Base-by-base conservation (phyloP, 2,888 invertebrate genomes). In the Aporophyla nigra region DNA sequence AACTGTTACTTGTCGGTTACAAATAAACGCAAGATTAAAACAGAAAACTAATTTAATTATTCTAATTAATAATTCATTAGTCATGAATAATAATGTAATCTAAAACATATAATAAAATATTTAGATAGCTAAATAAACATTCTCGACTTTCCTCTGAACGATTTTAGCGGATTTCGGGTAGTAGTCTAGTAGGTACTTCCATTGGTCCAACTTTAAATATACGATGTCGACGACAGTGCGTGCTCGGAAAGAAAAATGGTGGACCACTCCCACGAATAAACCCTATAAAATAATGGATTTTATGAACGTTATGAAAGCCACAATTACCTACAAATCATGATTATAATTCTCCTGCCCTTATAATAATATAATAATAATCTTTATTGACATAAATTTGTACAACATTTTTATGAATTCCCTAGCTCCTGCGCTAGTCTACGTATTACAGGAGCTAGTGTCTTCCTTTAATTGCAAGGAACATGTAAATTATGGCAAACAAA, bases 231-330 rank as follows among this genome's bases (percentile, higher is more conserved):
- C 97, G 0, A 95, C 95, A 2, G 97, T 97, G 53, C 95, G 92
- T 0, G 97, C 97, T 80, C 97, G 91, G 82, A 97, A 97, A 2
- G 97, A 97, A 86, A 97, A 97, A 82, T 97, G 96, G 88, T 97
- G 97, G 0, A 95, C 93, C 2, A 97, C 93, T 33, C 97, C 97
- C 5, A 96, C 95, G 81, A 95, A 97, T 10, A 97, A 88, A 10
- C 97, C 97, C 95, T 97, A 94, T 43, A 93, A 93, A 51, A n/a
- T n/a, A 53, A 76, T 71, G 10, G 56, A 59, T 24, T 66, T 56
- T 58, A 69, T 63, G 6, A 76, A 53, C 5, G 1, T 2, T 2
- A 24, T 5, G 24, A 51, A 40, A 68, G 40, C 12, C 56, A 24
- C 0, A 24, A 19, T 61, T 43, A 43, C 9, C 43, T 43, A 6